Conservation (phyloP, 2,797 vertebrate genomes). For the Notoglanidium macrostoma region DNA sequence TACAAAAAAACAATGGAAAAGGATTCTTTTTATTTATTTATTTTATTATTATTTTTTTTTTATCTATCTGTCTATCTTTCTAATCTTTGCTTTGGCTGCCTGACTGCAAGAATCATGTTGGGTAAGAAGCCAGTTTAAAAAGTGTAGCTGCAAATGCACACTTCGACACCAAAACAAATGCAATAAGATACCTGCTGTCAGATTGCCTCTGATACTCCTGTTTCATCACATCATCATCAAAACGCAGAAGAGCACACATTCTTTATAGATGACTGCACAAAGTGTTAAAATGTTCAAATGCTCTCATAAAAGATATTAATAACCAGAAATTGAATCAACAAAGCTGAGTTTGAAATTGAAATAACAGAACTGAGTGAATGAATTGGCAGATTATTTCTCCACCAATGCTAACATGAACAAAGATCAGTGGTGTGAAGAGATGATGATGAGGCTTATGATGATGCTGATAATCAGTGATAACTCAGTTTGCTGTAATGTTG, state of each 20-base stretch:
- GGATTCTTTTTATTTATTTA: not conserved
- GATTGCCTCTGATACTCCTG: not conserved
- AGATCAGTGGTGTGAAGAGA: not conserved
- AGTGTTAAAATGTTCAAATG: not conserved
- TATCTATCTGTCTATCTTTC: not conserved
- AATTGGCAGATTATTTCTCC: not conserved
- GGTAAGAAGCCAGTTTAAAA: not conserved
- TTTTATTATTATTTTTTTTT: not conserved
- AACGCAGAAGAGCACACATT: not conserved
- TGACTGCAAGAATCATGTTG: not conserved
- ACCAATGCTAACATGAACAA: not conserved
- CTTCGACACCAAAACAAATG: not conserved
- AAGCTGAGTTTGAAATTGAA: no score
- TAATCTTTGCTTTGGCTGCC: not conserved
- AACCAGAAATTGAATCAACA: not conserved
- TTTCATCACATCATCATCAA: not conserved
- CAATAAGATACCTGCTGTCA: not conserved
- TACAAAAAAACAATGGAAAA: no score
- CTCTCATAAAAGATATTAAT: not conserved
- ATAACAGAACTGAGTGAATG: not conserved
- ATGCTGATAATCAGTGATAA: not conserved
- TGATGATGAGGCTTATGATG: not conserved
- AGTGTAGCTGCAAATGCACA: not conserved
- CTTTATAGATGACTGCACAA: not conserved
- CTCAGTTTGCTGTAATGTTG: not conserved